Conservation (phyloP, 2,113 vertebrate species). For the Tychaedon coryphoeus region DNA sequence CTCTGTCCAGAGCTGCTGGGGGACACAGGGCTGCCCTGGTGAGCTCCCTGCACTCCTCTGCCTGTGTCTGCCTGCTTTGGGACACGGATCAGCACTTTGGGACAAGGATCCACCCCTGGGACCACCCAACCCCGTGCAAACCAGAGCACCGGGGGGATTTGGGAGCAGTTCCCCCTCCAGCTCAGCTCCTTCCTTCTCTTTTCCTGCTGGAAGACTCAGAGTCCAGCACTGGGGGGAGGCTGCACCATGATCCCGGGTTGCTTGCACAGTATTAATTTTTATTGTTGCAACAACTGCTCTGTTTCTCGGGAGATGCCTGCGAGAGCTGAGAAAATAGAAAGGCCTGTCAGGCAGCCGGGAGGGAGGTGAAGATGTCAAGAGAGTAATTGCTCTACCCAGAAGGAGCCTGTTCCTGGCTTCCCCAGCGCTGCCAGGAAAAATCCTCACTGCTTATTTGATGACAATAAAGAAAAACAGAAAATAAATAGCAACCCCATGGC, state of each 20-base stretch:
- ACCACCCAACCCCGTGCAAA: fast-evolving
- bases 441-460: neutral
- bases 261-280: slow-evolving; percentile 13
- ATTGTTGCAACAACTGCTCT: neutral
- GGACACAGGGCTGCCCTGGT: fast-evolving
- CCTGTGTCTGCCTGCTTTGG: neutral
- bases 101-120: fast-evolving
- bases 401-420: slow-evolving; percentile 39
- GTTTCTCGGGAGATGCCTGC: slow-evolving; percentile 22
- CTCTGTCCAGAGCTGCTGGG: neutral
- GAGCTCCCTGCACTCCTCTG: fast-evolving
- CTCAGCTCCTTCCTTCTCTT: neutral
- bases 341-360: neutral
- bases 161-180: neutral
- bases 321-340: slow-evolving; percentile 29
- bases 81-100: fast-evolving
- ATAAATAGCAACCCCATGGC: neutral
- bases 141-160: fast-evolving
- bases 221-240: fast-evolving
- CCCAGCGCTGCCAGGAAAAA: slow-evolving; percentile 46
- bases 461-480: neutral
- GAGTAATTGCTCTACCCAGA: slow-evolving; percentile 65
- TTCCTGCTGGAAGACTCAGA: fast-evolving
- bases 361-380: slow-evolving; percentile 42
- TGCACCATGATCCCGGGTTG: neutral